Evolutionary conservation across 2,888 invertebrate genomes (phyloP).

Genomic region (Incurvaria masculella): DNA sequence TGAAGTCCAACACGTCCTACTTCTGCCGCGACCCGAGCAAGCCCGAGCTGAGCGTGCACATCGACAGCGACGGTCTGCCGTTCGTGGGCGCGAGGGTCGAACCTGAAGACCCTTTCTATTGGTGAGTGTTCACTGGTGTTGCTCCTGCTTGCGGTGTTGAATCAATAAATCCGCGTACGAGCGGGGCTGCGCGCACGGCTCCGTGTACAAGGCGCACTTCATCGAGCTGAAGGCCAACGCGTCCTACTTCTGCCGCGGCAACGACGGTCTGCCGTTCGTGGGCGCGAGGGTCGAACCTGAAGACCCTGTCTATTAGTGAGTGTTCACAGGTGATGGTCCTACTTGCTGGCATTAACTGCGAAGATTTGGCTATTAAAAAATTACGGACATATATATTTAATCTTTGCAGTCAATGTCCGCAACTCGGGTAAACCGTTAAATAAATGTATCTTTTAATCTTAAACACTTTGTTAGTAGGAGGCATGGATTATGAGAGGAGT

Average conservation of each 20-base stretch:
- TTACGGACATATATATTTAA: no score
- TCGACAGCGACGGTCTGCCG: slow-evolving; percentile 89
- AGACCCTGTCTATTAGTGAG: slow-evolving; percentile 76
- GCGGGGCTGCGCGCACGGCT: slow-evolving; percentile 91
- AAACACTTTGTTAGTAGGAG: no score
- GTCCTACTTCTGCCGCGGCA: slow-evolving; percentile 73
- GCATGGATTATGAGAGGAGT: no score
- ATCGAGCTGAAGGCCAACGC: slow-evolving; percentile 62
- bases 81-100: slow-evolving; percentile 69
- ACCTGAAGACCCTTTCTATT: slow-evolving; percentile 72
- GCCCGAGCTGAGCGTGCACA: slow-evolving; percentile 41
- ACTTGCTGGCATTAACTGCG: no score
- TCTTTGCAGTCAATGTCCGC: no score
- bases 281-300: slow-evolving; percentile 67
- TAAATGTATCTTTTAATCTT: no score
- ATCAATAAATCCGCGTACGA: slow-evolving; percentile 94
- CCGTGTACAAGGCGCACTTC: slow-evolving; percentile 88
- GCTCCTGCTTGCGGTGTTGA: no score
- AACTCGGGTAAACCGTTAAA: no score
- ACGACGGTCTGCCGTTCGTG: slow-evolving; percentile 86
- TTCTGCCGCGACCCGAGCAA: slow-evolving; percentile 69
- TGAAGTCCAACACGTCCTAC: slow-evolving; percentile 61
- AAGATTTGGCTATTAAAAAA: no score
- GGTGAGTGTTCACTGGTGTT: slow-evolving; percentile 44
- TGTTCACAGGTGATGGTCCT: no score